Percentiles rank a stretch among this genome's conserved stretches.
Evolutionary conservation across 2,888 invertebrate genomes (phyloP).

Genomic region (Drosophila mulleri): DNA sequence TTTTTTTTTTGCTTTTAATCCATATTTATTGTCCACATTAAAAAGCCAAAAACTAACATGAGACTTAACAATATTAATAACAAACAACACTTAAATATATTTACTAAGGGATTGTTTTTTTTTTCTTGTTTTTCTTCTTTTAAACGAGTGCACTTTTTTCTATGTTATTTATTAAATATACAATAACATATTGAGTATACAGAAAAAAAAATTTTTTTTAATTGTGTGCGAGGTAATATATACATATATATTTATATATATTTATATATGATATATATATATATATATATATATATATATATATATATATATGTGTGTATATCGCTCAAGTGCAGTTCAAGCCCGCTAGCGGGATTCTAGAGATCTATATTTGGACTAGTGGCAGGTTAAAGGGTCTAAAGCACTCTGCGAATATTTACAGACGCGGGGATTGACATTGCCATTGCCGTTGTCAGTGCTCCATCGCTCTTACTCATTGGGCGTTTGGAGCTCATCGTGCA

Average conservation of each 20-base stretch:
- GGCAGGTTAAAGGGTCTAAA: conserved; percentile 39
- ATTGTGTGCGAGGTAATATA: conserved; percentile 1
- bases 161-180: not conserved
- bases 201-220: no score
- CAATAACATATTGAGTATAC: conserved; percentile 6
- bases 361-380: conserved; percentile 8
- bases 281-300: not conserved
- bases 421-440: conserved; percentile 19
- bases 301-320: no score
- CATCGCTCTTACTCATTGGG: conserved; percentile 56
- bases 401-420: conserved; percentile 63
- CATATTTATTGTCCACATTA: conserved; percentile 43
- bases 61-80: conserved; percentile 27
- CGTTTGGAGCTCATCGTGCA: conserved; percentile 55
- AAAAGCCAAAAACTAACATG: conserved; percentile 26
- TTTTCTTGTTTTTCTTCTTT: not conserved
- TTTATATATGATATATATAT: no score
- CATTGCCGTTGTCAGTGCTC: not conserved
- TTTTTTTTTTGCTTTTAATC: not conserved
- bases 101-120: not conserved
- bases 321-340: conserved; percentile 18
- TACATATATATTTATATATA: no score
- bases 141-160: conserved; percentile 1
- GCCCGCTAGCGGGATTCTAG: not conserved
- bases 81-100: conserved; percentile 39